A percentile compares a stretch with the other conserved stretches of the same genome.
phyloP scores from a whole-genome alignment of 2,888 invertebrate genomes.

The Nephrotoma flavescens region DNA sequence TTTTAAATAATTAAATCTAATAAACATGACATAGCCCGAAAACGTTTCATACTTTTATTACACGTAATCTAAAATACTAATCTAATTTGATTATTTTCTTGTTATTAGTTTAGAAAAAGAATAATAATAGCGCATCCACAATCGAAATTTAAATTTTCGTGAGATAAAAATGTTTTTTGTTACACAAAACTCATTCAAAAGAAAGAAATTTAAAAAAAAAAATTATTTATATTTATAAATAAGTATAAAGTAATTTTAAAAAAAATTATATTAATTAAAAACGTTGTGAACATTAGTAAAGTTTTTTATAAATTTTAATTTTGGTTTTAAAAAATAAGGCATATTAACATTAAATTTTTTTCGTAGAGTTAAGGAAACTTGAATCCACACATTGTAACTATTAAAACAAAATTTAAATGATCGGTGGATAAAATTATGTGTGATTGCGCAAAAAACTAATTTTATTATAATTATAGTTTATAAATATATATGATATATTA shows the following conservation, averaged over 20 bases:
- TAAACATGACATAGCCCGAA: constrained; percentile 4
- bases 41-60: not conserved
- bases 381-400: not conserved
- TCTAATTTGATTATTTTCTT: not conserved
- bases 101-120: not conserved
- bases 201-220: not conserved
- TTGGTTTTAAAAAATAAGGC: not conserved
- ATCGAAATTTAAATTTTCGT: not conserved
- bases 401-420: not conserved
- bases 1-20: not conserved
- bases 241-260: not conserved
- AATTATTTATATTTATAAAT: not conserved
- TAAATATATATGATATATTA: not conserved
- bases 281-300: not conserved
- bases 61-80: not conserved
- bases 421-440: not conserved
- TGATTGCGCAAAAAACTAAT: constrained; percentile 1
- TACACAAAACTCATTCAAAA: not conserved
- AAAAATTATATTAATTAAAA: not conserved
- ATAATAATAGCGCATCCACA: constrained; percentile 2
- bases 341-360: not conserved
- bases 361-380: not conserved
- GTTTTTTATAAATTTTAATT: not conserved
- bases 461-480: not conserved
- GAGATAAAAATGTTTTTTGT: not conserved